A percentile compares a stretch with the other conserved stretches of the same genome.
Conservation (phyloP, 2,113 vertebrate species). For the Pluvianellus socialis region DNA sequence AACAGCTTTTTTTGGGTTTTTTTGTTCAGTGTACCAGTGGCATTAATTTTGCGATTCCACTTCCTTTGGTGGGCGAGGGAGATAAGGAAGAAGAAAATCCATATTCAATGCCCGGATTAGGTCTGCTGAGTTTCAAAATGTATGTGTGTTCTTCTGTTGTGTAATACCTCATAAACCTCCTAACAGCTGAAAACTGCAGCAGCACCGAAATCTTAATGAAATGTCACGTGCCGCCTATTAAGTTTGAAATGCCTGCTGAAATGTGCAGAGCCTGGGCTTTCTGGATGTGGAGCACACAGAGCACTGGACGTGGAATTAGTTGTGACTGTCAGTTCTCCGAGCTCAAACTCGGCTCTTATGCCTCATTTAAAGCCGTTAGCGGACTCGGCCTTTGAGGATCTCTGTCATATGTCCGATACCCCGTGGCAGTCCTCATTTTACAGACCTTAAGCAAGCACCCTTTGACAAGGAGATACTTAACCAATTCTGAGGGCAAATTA, state of each 20-base stretch:
- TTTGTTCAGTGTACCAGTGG: neutral
- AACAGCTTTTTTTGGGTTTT: neutral
- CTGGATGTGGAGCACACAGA: neutral
- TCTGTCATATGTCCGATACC: neutral
- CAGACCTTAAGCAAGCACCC: neutral
- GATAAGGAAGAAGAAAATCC: neutral
- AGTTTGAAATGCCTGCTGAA: neutral
- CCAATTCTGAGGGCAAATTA: neutral
- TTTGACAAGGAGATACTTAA: neutral
- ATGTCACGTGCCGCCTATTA: constrained; percentile 7
- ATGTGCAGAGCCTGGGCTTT: neutral
- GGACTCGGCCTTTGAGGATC: neutral
- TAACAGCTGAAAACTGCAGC: constrained; percentile 5
- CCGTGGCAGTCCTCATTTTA: neutral
- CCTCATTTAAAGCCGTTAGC: constrained; percentile 21
- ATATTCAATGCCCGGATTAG: neutral
- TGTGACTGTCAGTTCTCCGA: neutral
- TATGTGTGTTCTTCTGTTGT: neutral
- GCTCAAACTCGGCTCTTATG: neutral
- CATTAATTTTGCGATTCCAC: neutral
- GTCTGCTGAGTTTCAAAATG: neutral
- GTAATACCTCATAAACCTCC: neutral
- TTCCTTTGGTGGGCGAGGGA: neutral
- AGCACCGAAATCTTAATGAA: neutral
- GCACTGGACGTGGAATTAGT: neutral